Conservation (phyloP, 2,888 invertebrate genomes). For the Galerucella calmariensis region DNA sequence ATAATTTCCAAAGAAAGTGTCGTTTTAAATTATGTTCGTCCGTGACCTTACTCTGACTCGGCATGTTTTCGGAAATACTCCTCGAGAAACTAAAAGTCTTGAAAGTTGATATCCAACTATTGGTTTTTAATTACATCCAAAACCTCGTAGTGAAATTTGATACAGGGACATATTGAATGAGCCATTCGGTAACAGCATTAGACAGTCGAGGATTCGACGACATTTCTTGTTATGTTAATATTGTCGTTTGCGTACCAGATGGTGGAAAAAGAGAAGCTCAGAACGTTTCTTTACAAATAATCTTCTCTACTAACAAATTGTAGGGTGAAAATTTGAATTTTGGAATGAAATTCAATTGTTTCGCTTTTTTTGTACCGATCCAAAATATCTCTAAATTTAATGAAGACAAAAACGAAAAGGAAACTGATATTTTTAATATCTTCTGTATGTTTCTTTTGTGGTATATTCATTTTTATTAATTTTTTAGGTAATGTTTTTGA, state of each 20-base stretch:
- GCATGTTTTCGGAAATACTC: conserved; percentile 1
- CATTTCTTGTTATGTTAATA: background rate
- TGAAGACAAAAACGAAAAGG: no score
- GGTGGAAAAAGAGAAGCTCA: background rate
- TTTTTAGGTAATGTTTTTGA: no score
- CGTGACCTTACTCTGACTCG: background rate
- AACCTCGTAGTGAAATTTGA: background rate
- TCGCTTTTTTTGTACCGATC: no score
- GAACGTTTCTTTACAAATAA: no score
- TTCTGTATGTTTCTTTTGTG: no score
- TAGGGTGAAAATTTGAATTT: background rate
- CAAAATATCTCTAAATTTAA: no score
- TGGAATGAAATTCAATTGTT: no score
- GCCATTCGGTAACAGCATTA: background rate
- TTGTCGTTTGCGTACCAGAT: background rate
- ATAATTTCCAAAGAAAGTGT: background rate
- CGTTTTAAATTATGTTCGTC: background rate
- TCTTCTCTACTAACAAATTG: no score
- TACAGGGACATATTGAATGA: background rate
- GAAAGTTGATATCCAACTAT: background rate
- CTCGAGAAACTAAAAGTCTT: background rate
- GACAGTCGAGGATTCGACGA: background rate
- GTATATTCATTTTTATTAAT: no score
- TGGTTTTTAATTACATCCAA: background rate
- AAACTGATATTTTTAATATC: no score